Conservation (phyloP, 1,140 invertebrate species). For the Meloidogyne hapla region DNA sequence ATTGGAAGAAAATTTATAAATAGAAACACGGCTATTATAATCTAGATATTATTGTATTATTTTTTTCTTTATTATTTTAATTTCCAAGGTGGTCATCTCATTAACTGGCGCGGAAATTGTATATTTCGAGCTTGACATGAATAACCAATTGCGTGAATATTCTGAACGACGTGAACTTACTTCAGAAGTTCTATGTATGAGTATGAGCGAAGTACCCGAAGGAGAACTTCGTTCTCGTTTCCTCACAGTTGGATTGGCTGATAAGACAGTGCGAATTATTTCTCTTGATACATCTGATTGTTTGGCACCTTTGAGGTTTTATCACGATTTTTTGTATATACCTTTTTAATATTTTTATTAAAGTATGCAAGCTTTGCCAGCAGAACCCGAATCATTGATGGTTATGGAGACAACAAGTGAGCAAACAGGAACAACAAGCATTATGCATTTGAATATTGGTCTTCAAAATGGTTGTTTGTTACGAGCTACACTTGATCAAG, state of each 20-base stretch:
- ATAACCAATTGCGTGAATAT: conserved; percentile 95
- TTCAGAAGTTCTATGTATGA: conserved; percentile 96
- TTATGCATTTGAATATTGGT: conserved; percentile 91
- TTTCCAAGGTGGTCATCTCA: conserved; percentile 80
- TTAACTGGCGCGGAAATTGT: conserved; percentile 94
- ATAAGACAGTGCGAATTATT: conserved; percentile 95
- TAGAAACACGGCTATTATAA: no score
- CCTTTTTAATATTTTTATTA: conserved; percentile 68
- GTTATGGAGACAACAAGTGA: conserved; percentile 82
- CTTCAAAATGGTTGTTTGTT: conserved; percentile 93
- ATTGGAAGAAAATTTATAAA: no score
- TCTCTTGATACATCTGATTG: conserved; percentile 80
- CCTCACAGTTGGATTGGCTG: conserved; percentile 89
- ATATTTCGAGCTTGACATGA: conserved; percentile 99
- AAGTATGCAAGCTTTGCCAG: conserved; percentile 94
- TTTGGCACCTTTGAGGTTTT: conserved; percentile 56
- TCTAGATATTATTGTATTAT: no score
- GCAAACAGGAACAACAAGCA: conserved; percentile 67
- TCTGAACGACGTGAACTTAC: conserved; percentile 94
- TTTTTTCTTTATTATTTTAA: background rate
- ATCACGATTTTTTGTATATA: background rate
- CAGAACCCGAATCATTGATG: conserved; percentile 90
- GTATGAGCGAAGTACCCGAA: conserved; percentile 85
- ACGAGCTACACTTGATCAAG: conserved; percentile 87
- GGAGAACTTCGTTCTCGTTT: conserved; percentile 94